These are phyloP conservation scores for Lacerta agilis DNA, from an alignment of 2,797 vertebrate species.

Conservation along the genomic window DNA sequence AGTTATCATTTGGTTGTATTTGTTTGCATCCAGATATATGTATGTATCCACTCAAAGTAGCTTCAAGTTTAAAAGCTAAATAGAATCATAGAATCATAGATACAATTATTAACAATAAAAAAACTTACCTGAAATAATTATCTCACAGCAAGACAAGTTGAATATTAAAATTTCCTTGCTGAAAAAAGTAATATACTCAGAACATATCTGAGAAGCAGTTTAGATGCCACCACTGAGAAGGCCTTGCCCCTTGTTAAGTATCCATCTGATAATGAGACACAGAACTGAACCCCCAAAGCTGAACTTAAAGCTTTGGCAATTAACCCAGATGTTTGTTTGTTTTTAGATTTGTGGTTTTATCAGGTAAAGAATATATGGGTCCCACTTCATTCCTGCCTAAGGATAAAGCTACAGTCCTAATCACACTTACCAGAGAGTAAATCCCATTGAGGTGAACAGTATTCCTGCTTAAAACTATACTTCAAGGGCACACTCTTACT, in stretches of 20 bases:
- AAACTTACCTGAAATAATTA: neutral
- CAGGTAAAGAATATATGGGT: neutral
- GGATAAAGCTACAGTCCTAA: neutral
- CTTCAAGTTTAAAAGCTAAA: neutral
- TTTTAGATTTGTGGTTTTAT: neutral
- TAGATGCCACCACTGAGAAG: neutral
- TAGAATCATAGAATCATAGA: too few relatives aligned
- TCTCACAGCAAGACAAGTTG: neutral
- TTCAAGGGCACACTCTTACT: too few relatives aligned
- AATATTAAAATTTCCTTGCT: neutral
- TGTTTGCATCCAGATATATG: conserved; percentile 8
- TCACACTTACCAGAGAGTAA: neutral
- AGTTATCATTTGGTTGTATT: conserved; percentile 47
- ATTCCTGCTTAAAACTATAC: neutral
- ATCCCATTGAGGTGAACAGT: too few relatives aligned
- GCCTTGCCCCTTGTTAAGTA: neutral
- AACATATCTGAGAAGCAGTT: neutral
- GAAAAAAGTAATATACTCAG: neutral
- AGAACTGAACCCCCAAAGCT: neutral
- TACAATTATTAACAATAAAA: neutral
- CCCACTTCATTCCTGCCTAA: too few relatives aligned
- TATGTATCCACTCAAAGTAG: neutral
- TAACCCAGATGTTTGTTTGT: neutral
- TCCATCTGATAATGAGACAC: neutral
- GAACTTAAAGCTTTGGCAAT: neutral